Evolutionary conservation across 2,888 invertebrate species (phyloP).

Genomic region (Acheta domesticus): DNA sequence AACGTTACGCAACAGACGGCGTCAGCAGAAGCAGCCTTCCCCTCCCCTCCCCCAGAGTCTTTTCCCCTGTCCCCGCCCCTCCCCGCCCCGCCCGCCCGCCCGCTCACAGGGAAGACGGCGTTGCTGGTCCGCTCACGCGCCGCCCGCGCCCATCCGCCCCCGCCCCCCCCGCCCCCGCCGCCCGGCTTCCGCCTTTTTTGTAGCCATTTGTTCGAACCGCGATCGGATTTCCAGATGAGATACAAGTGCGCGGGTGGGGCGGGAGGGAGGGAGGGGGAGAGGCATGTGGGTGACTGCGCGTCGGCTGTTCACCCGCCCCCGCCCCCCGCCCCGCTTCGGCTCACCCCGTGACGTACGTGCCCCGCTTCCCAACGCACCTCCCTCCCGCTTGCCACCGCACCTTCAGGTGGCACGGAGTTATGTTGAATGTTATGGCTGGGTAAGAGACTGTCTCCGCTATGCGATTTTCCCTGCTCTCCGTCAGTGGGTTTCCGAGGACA

Average conservation of each 20-base stretch:
- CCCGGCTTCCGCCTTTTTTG: conserved; percentile 3
- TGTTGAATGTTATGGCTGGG: too few species aligned
- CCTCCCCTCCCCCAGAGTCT: neutral
- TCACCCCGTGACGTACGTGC: too few species aligned
- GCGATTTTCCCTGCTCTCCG: too few species aligned
- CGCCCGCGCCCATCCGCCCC: neutral
- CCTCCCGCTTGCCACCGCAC: too few species aligned
- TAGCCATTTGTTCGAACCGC: conserved; percentile 18
- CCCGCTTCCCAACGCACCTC: too few species aligned
- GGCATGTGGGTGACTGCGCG: neutral
- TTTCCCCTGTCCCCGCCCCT: neutral
- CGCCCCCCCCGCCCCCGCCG: neutral
- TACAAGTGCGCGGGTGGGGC: neutral
- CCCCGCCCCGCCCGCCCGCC: neutral
- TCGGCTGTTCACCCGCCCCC: neutral
- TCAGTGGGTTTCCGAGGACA: too few species aligned
- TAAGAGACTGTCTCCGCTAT: too few species aligned
- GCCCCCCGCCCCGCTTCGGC: too few species aligned
- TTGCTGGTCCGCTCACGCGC: conserved; percentile 11
- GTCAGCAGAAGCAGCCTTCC: conserved; percentile 1
- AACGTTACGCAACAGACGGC: conserved; percentile 1
- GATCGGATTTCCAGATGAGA: conserved; percentile 18
- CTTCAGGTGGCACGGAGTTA: too few species aligned
- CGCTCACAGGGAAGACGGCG: neutral
- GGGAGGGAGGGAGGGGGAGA: neutral